These are phyloP conservation scores for Tineola bisselliella DNA, from an alignment of 2,888 invertebrate genomes.

Conservation along the genomic window DNA sequence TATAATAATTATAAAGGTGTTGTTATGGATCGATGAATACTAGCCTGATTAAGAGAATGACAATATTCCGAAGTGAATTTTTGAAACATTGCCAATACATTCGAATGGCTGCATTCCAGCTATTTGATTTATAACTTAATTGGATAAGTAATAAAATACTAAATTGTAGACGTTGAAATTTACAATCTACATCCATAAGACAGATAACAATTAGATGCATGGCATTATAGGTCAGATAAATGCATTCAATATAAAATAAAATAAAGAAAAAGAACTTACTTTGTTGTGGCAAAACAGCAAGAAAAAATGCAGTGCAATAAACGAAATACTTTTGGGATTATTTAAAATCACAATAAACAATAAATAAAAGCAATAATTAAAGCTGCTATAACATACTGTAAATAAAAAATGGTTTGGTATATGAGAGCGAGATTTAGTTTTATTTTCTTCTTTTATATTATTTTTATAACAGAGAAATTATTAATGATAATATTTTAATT, in stretches of 20 bases:
- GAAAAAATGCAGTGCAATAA: slow-evolving; percentile 2
- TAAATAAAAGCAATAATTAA: background rate
- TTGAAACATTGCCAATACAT: background rate
- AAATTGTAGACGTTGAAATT: too few species aligned
- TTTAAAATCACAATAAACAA: background rate
- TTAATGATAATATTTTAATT: too few species aligned
- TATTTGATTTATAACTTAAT: slow-evolving; percentile 6
- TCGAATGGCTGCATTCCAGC: slow-evolving; percentile 8
- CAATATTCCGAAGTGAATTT: background rate
- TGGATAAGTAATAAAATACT: background rate
- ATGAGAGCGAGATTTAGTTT: background rate
- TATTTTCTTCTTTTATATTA: background rate
- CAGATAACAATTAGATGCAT: too few species aligned
- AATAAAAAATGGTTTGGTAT: background rate
- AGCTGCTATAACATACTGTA: background rate
- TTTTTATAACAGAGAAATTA: too few species aligned
- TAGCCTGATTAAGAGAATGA: background rate
- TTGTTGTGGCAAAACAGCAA: slow-evolving; percentile 15
- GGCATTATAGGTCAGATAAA: too few species aligned
- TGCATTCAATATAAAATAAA: slow-evolving; percentile 12
- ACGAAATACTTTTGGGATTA: background rate
- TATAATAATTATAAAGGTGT: background rate
- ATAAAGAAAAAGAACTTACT: slow-evolving; percentile 19
- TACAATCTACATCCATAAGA: too few species aligned
- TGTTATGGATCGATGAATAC: background rate